A percentile compares a stretch with the other conserved stretches of the same genome.
These are phyloP conservation scores for Nycticryphes semicollaris DNA, from an alignment of 2,113 vertebrate species.

Conservation along the genomic window DNA sequence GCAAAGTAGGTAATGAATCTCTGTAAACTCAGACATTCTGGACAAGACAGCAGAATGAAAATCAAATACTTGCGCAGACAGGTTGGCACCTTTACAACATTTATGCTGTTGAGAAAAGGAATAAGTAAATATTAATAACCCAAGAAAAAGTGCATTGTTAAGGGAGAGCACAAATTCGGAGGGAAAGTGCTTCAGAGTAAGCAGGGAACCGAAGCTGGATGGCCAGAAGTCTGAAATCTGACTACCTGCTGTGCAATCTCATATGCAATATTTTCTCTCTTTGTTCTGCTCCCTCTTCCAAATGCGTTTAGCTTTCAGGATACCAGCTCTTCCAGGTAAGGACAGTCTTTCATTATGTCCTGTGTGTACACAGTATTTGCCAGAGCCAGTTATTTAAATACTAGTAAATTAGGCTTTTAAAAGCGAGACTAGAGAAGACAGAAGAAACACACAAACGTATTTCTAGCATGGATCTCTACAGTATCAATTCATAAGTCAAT, in stretches of 20 bases:
- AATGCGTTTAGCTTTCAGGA: neutral
- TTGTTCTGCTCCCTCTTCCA: neutral
- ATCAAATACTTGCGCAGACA: neutral
- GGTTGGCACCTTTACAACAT: neutral
- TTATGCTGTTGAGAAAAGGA: neutral
- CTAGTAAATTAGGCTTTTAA: neutral
- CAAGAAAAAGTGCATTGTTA: neutral
- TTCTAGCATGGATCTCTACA: neutral
- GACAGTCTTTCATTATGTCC: neutral
- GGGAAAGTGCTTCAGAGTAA: neutral
- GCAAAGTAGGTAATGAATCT: neutral
- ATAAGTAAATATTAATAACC: neutral
- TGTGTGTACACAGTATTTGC: neutral
- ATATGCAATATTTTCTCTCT: neutral
- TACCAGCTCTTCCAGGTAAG: neutral
- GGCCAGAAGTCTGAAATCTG: neutral
- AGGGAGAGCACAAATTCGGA: neutral
- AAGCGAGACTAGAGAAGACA: neutral
- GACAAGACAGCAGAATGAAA: neutral
- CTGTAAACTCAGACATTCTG: neutral
- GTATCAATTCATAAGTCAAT: neutral
- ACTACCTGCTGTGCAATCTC: neutral
- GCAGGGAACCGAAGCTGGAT: neutral
- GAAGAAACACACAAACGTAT: neutral
- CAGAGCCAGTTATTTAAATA: neutral